Evolutionary conservation across 2,113 vertebrate species (phyloP).

Genomic region (Regulus satrapa): DNA sequence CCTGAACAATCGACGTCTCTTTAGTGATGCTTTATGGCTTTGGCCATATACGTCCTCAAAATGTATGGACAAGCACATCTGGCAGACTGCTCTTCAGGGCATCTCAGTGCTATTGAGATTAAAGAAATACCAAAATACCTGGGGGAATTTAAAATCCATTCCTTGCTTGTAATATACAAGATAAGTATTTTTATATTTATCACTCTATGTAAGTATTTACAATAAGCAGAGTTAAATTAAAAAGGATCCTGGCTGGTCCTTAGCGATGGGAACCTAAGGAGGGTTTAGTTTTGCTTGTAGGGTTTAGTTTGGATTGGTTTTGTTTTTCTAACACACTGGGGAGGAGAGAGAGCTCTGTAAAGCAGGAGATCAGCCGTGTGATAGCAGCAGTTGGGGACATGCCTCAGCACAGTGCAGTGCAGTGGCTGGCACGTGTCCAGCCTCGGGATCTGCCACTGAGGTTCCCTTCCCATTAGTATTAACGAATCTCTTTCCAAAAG

Average conservation of each 20-base stretch:
- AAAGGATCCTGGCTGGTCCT: not conserved
- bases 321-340: not conserved
- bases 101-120: not conserved
- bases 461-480: not conserved
- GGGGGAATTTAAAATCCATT: not conserved
- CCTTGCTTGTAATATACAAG: not conserved
- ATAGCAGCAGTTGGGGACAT: not conserved
- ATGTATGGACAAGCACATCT: not conserved
- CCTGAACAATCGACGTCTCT: not conserved
- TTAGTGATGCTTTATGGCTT: not conserved
- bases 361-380: not conserved
- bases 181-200: not conserved
- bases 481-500: not conserved
- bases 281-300: too few species aligned
- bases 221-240: not conserved
- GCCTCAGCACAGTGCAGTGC: not conserved
- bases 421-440: not conserved
- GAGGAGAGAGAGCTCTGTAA: not conserved
- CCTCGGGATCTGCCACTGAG: not conserved
- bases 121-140: not conserved
- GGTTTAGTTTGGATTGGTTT: not conserved
- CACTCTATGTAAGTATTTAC: not conserved
- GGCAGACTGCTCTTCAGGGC: not conserved
- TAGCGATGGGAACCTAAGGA: not conserved
- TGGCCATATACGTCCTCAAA: accelerated